Conservation (phyloP, 2,888 invertebrate genomes). For the Mamestra brassicae region DNA sequence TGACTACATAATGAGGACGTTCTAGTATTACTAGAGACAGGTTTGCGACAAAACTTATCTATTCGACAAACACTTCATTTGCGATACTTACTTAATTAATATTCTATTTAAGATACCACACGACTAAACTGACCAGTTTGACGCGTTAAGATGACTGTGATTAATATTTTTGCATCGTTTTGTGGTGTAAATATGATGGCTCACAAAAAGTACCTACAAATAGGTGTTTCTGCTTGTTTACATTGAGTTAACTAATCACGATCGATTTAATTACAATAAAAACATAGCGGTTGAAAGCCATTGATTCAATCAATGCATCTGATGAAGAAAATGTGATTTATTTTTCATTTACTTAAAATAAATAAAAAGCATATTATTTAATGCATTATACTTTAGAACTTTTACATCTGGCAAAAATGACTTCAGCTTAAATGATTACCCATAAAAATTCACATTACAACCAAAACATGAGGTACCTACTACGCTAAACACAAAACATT, state of each 20-base stretch:
- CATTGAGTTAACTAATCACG: background rate
- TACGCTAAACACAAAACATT: slow-evolving; percentile 2
- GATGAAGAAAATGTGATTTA: too few relatives aligned
- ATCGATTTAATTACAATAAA: background rate
- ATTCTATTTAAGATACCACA: slow-evolving; percentile 13
- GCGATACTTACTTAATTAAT: background rate
- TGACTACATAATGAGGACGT: slow-evolving; percentile 1
- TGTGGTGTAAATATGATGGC: background rate
- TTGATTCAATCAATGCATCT: too few relatives aligned
- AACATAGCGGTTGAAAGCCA: too few relatives aligned
- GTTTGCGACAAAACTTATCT: slow-evolving; percentile 20
- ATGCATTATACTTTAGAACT: too few relatives aligned
- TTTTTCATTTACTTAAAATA: too few relatives aligned
- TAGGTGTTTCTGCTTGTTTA: background rate
- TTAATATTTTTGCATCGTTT: background rate
- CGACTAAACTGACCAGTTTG: background rate
- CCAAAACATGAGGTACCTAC: background rate
- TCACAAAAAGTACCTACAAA: background rate
- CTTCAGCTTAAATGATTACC: background rate
- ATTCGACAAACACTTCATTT: background rate
- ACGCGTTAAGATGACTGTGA: background rate
- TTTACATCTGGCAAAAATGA: too few relatives aligned
- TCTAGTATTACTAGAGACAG: slow-evolving; percentile 1
- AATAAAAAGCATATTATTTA: too few relatives aligned
- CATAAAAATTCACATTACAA: background rate